Percentiles rank a stretch among this genome's conserved stretches.
phyloP scores from a whole-genome alignment of 1,140 invertebrate species.

The Atta texana region DNA sequence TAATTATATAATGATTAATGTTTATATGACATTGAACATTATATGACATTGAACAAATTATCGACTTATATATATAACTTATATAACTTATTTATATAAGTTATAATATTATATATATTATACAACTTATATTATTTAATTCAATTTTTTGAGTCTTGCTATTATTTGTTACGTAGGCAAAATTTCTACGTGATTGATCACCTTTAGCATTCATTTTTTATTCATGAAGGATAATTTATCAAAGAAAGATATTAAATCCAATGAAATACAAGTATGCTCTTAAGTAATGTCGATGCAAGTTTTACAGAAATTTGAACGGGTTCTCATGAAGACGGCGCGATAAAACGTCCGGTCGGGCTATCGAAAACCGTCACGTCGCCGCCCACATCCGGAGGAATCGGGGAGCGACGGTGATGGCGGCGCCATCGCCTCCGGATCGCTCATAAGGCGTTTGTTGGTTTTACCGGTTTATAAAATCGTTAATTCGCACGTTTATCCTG shows the following conservation, averaged over 20 bases:
- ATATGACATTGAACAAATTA: no score
- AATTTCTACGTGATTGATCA: neutral
- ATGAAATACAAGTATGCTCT: neutral
- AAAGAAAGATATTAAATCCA: neutral
- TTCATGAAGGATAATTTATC: neutral
- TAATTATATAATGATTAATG: no score
- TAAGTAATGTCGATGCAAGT: neutral
- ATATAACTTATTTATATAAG: no score
- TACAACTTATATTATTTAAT: neutral
- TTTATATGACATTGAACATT: no score
- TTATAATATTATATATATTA: no score
- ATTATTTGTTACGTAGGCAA: neutral
- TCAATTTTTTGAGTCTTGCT: neutral
- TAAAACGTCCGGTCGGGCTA: slow-evolving; percentile 67
- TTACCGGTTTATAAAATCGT: slow-evolving; percentile 68
- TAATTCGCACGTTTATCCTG: slow-evolving; percentile 72
- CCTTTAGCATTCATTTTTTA: neutral
- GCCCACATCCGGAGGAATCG: slow-evolving; percentile 79
- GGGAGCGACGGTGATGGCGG: slow-evolving; percentile 42
- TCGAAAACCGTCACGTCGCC: slow-evolving; percentile 71
- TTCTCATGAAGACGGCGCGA: slow-evolving; percentile 72
- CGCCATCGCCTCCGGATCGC: slow-evolving; percentile 70
- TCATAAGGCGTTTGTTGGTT: slow-evolving; percentile 71
- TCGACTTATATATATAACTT: no score
- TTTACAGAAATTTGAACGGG: slow-evolving; percentile 39